Percentiles rank a stretch among this genome's conserved stretches.
phyloP scores from a whole-genome alignment of 2,113 vertebrate genomes.

The Boleophthalmus pectinirostris region DNA sequence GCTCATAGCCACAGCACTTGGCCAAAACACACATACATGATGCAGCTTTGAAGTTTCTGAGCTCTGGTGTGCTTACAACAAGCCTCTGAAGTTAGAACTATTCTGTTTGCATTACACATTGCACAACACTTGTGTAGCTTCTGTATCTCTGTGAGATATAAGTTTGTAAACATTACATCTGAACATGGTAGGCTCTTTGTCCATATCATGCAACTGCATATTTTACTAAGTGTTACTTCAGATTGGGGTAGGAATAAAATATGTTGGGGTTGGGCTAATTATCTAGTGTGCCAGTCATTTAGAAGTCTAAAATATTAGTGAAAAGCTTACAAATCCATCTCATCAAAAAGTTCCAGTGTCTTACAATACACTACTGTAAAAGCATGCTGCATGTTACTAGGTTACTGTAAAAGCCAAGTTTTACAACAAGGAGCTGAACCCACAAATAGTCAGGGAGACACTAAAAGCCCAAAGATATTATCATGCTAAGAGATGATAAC shows the following conservation, averaged over 20 bases:
- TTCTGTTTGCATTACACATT: not conserved
- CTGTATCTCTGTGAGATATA: not conserved
- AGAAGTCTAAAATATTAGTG: too few relatives aligned
- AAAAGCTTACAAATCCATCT: not conserved
- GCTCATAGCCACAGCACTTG: constrained; percentile 19
- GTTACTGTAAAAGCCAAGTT: not conserved
- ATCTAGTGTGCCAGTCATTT: too few relatives aligned
- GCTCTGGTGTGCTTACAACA: constrained; percentile 6
- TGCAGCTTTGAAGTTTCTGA: constrained; percentile 45
- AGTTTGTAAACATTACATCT: not conserved
- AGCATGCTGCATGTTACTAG: not conserved
- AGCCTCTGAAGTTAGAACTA: not conserved
- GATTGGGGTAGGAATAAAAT: too few relatives aligned
- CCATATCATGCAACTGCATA: not conserved
- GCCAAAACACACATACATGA: constrained; percentile 16
- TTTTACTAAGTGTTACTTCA: too few relatives aligned
- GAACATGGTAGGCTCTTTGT: not conserved
- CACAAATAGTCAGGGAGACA: not conserved
- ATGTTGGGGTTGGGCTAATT: too few relatives aligned
- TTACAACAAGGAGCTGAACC: not conserved
- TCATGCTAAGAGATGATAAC: not conserved
- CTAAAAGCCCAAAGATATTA: not conserved
- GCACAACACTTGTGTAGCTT: not conserved
- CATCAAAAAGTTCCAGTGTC: not conserved
- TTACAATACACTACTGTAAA: not conserved